Base-by-base conservation (phyloP, 30 jellyfish, hydroid and myxozoan genomes). In the Turritopsis rubra region DNA sequence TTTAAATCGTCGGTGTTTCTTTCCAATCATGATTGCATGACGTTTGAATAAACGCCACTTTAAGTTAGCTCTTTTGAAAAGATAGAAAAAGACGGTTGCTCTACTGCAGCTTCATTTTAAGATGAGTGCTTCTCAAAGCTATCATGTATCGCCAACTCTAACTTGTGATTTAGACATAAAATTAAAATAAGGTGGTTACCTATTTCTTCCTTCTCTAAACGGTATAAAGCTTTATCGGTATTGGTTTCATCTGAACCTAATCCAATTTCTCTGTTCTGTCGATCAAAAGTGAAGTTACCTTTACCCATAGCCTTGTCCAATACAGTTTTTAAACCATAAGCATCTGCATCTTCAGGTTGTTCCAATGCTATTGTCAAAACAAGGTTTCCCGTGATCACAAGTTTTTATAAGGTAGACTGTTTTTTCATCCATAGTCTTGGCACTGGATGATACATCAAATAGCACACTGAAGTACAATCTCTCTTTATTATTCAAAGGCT, bases 381-480 rank as follows among this genome's bases (percentile, higher is more conserved):
- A 26, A 66, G 17, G 76, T 17, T 66, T 66, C 7, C 76, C 76
- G 17, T 66, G 7, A 5, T 66, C 76, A 26, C 76, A 66, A 3
- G 76, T 66, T 66, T 66, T 66, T 1, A 66, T 66, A 9, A 66
- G 16, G 29, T 66, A 66, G 8, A 26, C 76, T 66, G n/a, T n/a
- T n/a, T 66, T 66, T 66, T 66, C 76, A 66, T 66, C 76, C 76
- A 66, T 66, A 21, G 76, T 66, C 17, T 66, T 26, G 4, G 76
- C 76, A 66, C 17, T 66, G 27, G 76, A 66, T 66, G 76, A 66
- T 5, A 7, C 76, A 66, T 66, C 76, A 66, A 66, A 66, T 9
- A 66, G 76, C 27, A 66, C 29, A 66, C 76, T 66, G 17, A 66
- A 66, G 17, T 66, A 66, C 7, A 66, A 17, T 17, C 76, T 66